Percentiles rank a stretch among this genome's conserved stretches.
Evolutionary conservation across 2,888 invertebrate species (phyloP).

Genomic region (Apoda limacodes): DNA sequence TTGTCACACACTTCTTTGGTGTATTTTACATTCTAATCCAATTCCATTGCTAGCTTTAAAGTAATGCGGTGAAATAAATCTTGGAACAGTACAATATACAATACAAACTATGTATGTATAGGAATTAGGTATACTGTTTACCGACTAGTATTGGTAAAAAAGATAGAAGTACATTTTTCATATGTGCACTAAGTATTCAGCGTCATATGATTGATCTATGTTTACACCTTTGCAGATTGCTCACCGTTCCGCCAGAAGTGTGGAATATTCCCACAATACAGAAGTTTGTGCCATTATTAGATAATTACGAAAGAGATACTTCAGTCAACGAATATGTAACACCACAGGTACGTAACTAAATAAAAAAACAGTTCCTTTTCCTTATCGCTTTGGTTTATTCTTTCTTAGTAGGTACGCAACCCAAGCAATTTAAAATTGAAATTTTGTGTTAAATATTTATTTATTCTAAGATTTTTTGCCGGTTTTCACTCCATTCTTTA

Average conservation of each 20-base stretch:
- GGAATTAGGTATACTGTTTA: too few relatives aligned
- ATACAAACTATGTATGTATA: too few relatives aligned
- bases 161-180: too few relatives aligned
- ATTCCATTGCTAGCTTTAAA: too few relatives aligned
- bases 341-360: slow-evolving; percentile 51
- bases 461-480: slow-evolving; percentile 2
- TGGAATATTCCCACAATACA: slow-evolving; percentile 79
- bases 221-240: slow-evolving; percentile 76
- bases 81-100: too few relatives aligned
- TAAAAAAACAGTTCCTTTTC: slow-evolving; percentile 1
- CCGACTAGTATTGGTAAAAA: too few relatives aligned
- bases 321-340: slow-evolving; percentile 82
- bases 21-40: too few relatives aligned
- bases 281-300: slow-evolving; percentile 78
- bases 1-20: too few relatives aligned
- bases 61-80: too few relatives aligned
- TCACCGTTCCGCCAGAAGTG: slow-evolving; percentile 72
- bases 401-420: not conserved
- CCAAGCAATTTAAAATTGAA: not conserved
- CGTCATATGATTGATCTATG: too few relatives aligned
- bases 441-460: not conserved
- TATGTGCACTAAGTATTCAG: too few relatives aligned
- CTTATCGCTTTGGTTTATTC: not conserved
- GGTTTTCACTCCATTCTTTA: too few relatives aligned
- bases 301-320: slow-evolving; percentile 87